Percentiles rank a stretch among this genome's conserved stretches.
Evolutionary conservation across 2,797 vertebrate genomes (phyloP).

Genomic region (Amblyopsis hoosieri): DNA sequence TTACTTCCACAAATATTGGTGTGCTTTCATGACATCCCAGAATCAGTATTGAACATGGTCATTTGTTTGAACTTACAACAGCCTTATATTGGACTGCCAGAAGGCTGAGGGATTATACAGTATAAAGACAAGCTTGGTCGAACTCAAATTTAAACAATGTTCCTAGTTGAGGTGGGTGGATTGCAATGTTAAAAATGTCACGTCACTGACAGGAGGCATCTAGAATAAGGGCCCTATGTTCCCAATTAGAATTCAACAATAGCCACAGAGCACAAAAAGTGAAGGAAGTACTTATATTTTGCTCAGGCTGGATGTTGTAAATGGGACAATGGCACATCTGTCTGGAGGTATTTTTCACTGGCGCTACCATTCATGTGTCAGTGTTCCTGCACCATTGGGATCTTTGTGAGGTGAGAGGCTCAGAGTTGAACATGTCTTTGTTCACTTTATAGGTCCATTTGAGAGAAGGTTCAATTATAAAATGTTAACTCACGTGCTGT

Average conservation of each 20-base stretch:
- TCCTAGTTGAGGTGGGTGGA: slow-evolving; percentile 46
- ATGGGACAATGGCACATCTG: slow-evolving; percentile 1
- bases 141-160: slow-evolving; percentile 15
- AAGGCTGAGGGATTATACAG: slow-evolving; percentile 13
- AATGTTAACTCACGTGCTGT: slow-evolving; percentile 33
- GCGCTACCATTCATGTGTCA: slow-evolving; percentile 12
- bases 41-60: slow-evolving; percentile 10
- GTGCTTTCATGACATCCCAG: neutral
- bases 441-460: slow-evolving; percentile 39
- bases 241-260: slow-evolving; percentile 44
- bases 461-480: slow-evolving; percentile 58
- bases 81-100: slow-evolving; percentile 41
- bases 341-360: slow-evolving; percentile 9
- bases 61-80: slow-evolving; percentile 42
- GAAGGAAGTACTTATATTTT: neutral
- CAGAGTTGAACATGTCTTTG: slow-evolving; percentile 10
- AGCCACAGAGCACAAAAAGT: slow-evolving; percentile 14
- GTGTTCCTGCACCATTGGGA: slow-evolving; percentile 28
- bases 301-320: neutral
- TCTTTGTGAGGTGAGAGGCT: neutral
- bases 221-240: slow-evolving; percentile 39
- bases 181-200: slow-evolving; percentile 51
- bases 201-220: slow-evolving; percentile 50
- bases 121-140: slow-evolving; percentile 38
- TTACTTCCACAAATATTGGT: too few species aligned